Conservation (phyloP, 2,113 vertebrate species). For the Larimichthys polyactis region DNA sequence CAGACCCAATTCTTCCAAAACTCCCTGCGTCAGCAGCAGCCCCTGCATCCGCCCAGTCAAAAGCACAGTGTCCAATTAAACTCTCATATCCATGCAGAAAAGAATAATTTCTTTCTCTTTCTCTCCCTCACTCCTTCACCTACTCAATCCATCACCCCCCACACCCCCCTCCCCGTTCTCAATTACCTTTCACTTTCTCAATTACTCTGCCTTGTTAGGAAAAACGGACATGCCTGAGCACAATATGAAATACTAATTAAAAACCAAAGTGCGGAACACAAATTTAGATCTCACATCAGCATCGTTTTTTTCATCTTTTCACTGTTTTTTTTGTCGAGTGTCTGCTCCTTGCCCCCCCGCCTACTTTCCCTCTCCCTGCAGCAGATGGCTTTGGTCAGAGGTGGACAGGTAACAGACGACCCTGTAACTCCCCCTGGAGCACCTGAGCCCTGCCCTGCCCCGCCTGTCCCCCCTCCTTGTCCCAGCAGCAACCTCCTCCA, state of each 20-base stretch:
- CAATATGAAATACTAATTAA: slow-evolving; percentile 61
- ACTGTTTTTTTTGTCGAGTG: slow-evolving; percentile 16
- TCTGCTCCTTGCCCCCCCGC: slow-evolving; percentile 28
- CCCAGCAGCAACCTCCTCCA: slow-evolving; percentile 20
- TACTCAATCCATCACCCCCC: slow-evolving; percentile 57
- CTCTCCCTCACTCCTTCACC: slow-evolving; percentile 28
- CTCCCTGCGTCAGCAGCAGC: slow-evolving; percentile 72
- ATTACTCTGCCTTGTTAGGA: slow-evolving; percentile 61
- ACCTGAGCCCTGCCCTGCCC: slow-evolving; percentile 66
- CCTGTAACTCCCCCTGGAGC: slow-evolving; percentile 63
- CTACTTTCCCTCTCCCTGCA: slow-evolving; percentile 55
- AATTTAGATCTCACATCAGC: slow-evolving; percentile 44
- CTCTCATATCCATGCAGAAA: slow-evolving; percentile 64
- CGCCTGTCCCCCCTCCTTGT: slow-evolving; percentile 7
- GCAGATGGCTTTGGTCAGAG: slow-evolving; percentile 83
- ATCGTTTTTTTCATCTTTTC: slow-evolving; percentile 40
- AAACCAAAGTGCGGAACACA: slow-evolving; percentile 52
- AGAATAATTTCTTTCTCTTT: slow-evolving; percentile 59
- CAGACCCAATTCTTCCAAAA: slow-evolving; percentile 78
- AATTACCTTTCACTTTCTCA: slow-evolving; percentile 56
- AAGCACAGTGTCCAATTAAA: slow-evolving; percentile 80
- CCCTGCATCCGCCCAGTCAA: slow-evolving; percentile 56
- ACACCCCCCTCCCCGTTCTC: slow-evolving; percentile 35
- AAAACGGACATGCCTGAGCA: slow-evolving; percentile 45
- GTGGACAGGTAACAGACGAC: slow-evolving; percentile 85